Evolutionary conservation across 1,140 invertebrate species (phyloP).

Genomic region (Drosophila sp.): DNA sequence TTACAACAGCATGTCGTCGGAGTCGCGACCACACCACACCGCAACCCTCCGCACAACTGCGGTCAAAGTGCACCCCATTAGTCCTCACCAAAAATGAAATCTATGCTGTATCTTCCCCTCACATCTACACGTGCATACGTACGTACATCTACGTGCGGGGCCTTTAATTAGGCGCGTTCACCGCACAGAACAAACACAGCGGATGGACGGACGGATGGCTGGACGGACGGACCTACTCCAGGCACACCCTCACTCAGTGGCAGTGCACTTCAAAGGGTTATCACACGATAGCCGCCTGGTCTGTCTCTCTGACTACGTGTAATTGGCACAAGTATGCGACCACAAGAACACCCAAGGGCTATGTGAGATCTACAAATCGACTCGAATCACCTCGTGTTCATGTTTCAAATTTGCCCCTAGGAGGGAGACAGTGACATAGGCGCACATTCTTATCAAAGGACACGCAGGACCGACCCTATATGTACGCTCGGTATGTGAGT

Average conservation of each 20-base stretch:
- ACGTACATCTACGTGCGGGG: slow-evolving; percentile 64
- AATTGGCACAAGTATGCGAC: slow-evolving; percentile 68
- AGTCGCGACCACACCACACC: slow-evolving; percentile 23
- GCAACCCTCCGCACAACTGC: slow-evolving; percentile 8
- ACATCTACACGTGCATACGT: neutral
- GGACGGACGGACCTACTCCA: neutral
- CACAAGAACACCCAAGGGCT: slow-evolving; percentile 56
- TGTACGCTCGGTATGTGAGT: neutral
- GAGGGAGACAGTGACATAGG: neutral
- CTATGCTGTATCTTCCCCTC: slow-evolving; percentile 39
- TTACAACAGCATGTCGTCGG: slow-evolving; percentile 42
- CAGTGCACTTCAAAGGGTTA: slow-evolving; percentile 66
- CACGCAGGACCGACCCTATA: neutral
- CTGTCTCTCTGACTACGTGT: slow-evolving; percentile 30
- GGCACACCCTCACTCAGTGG: slow-evolving; percentile 16
- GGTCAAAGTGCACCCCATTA: slow-evolving; percentile 69
- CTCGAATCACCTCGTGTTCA: neutral
- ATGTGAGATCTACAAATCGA: neutral
- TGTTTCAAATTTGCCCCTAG: neutral
- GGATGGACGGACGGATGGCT: neutral
- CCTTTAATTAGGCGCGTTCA: slow-evolving; percentile 67
- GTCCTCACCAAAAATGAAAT: slow-evolving; percentile 73
- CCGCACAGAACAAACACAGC: slow-evolving; percentile 32
- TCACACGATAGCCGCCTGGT: slow-evolving; percentile 38
- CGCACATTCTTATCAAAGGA: neutral